Evolutionary conservation across 2,888 invertebrate genomes (phyloP).

Genomic region (Drosophila buzzatii): DNA sequence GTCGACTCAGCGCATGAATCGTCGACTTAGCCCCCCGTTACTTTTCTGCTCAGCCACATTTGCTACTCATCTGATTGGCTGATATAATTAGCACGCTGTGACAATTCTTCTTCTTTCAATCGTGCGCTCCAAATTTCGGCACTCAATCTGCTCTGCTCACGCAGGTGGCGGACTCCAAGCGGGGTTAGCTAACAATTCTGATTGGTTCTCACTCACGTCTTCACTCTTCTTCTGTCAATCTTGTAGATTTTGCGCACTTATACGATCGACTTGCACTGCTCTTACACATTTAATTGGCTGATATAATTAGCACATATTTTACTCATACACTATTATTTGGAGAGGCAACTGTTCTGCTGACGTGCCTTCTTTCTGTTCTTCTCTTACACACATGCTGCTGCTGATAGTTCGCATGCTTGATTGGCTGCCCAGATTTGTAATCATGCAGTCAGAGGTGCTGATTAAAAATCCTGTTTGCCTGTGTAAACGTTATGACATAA

Average conservation of each 20-base stretch:
- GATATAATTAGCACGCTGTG: not conserved
- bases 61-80: not conserved
- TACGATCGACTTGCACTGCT: not conserved
- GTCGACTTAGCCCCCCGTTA: not conserved
- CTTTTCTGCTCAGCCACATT: not conserved
- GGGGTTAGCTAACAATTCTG: not conserved
- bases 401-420: not conserved
- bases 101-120: not conserved
- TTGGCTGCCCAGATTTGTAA: not conserved
- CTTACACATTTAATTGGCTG: not conserved
- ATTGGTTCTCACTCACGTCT: not conserved
- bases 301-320: not conserved
- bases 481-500: conserved; percentile 59
- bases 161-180: not conserved
- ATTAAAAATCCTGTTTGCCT: not conserved
- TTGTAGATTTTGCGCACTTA: not conserved
- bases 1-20: not conserved
- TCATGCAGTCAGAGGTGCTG: not conserved
- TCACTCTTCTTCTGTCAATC: not conserved
- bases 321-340: not conserved
- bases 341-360: not conserved
- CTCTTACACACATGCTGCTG: not conserved
- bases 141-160: not conserved
- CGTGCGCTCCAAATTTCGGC: not conserved
- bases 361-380: not conserved